Conservation (phyloP, 2,888 invertebrate genomes). For the Rhimphoctona megacephalus region DNA sequence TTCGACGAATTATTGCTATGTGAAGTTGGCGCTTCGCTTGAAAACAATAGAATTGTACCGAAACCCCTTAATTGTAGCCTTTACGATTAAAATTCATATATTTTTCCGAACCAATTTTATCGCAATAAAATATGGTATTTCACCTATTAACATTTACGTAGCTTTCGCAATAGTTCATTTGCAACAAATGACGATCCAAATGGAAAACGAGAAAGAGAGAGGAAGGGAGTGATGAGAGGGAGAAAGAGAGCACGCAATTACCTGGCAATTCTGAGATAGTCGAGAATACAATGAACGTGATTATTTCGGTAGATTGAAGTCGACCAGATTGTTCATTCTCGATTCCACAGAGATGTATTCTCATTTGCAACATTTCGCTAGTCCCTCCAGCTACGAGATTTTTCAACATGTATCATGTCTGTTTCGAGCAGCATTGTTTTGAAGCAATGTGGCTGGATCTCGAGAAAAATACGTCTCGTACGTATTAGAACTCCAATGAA, state of each 20-base stretch:
- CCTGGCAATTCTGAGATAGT: slow-evolving; percentile 12
- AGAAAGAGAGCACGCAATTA: slow-evolving; percentile 29
- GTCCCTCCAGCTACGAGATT: neutral
- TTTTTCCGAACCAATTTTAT: neutral
- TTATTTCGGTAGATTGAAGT: slow-evolving; percentile 38
- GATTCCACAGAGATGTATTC: slow-evolving; percentile 6
- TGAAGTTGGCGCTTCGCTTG: too few relatives aligned
- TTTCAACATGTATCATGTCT: neutral
- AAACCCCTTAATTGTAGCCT: neutral
- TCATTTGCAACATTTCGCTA: slow-evolving; percentile 1
- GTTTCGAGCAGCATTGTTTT: neutral
- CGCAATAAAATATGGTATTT: neutral
- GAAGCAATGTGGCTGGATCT: neutral
- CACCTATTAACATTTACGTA: neutral
- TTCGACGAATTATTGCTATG: too few relatives aligned
- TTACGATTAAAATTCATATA: neutral
- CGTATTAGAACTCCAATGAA: neutral
- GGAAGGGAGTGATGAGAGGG: neutral
- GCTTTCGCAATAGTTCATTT: neutral
- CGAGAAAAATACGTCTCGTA: neutral
- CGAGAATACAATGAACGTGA: slow-evolving; percentile 31
- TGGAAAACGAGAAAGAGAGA: neutral
- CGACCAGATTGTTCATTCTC: neutral
- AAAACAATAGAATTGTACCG: too few relatives aligned
- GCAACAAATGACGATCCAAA: neutral